Base-by-base conservation (phyloP, 2,888 invertebrate species). In the Antheraea yamamai region DNA sequence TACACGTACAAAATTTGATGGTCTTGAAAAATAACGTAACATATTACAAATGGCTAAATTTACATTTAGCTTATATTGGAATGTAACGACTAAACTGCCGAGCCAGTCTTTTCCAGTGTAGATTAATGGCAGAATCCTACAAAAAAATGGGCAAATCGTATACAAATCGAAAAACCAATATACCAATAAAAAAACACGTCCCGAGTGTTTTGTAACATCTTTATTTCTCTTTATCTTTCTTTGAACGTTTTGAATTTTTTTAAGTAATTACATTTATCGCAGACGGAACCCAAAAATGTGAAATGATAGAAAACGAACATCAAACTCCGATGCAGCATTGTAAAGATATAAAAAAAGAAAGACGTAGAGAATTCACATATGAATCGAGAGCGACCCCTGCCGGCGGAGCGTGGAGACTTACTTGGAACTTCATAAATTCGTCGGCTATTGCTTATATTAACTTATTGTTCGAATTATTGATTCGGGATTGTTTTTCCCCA, bases 351-450 rank as follows among this genome's bases (percentile, higher is more conserved):
- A 72, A 73, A 39, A 64, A 64, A 64, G 47, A 73, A 52, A 73
- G 88, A 88, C 84, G 85, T 84, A 89, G 87, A 90, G 87, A 88
- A 87, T 85, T 87, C 85, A 85, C 85, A 88, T 87, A 88, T 86
- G 88, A 89, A 88, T 87, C 79, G 82, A 83, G 80, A 74, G 71
- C 77, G 82, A 79, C 87, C 93, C 93, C 93, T 92, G 79, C 85
- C 86, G 88, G 82, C 89, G 89, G 85, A 88, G 85, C 89, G 89
- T 87, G 85, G 81, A 79, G 83, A 77, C 77, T 72, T 52, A 68
- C 35, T 39, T 55, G 74, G 74, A 79, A 82, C 83, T 81, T 86
- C 83, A 89, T 90, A 91, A 89, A 88, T 90, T 88, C 86, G 83
- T 61, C 26, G 73, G 30, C 52, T 75, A 66, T 73, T 55, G 73